A percentile compares a stretch with the other conserved stretches of the same genome.
These are phyloP conservation scores for Zeugodacus cucurbitae DNA, from an alignment of 1,140 invertebrate species.

Conservation along the genomic window DNA sequence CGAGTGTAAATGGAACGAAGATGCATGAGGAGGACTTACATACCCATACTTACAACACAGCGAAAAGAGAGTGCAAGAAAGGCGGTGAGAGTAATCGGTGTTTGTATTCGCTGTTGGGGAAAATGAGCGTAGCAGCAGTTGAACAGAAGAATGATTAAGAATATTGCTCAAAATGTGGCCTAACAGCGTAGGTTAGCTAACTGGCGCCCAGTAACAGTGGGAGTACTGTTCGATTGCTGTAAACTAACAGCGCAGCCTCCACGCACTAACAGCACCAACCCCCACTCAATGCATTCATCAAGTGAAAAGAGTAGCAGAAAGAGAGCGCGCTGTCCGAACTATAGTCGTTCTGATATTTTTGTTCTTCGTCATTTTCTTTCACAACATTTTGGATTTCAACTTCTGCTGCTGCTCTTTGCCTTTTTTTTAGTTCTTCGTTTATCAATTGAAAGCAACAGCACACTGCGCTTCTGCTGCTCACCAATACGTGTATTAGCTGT, in stretches of 20 bases:
- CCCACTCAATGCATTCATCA: neutral
- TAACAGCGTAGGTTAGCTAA: neutral
- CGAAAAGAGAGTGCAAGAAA: neutral
- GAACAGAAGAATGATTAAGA: neutral
- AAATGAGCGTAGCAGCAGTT: neutral
- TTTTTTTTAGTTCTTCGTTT: neutral
- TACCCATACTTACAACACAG: too few relatives aligned
- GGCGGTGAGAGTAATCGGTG: neutral
- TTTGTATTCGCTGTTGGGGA: neutral
- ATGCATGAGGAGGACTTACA: neutral
- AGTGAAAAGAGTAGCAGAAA: neutral
- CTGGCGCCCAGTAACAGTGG: too few relatives aligned
- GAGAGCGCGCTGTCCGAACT: neutral
- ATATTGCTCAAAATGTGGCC: neutral
- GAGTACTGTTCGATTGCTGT: neutral
- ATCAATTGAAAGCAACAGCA: neutral
- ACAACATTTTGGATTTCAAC: neutral
- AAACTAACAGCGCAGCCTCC: neutral
- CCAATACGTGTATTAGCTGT: neutral
- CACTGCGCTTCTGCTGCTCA: neutral
- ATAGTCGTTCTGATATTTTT: neutral
- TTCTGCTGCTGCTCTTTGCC: neutral
- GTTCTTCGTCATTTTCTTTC: neutral
- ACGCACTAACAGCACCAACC: neutral
- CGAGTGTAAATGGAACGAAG: neutral